Conservation (phyloP, 92 coral and sea anemone species). For the Siderastrea siderea region DNA sequence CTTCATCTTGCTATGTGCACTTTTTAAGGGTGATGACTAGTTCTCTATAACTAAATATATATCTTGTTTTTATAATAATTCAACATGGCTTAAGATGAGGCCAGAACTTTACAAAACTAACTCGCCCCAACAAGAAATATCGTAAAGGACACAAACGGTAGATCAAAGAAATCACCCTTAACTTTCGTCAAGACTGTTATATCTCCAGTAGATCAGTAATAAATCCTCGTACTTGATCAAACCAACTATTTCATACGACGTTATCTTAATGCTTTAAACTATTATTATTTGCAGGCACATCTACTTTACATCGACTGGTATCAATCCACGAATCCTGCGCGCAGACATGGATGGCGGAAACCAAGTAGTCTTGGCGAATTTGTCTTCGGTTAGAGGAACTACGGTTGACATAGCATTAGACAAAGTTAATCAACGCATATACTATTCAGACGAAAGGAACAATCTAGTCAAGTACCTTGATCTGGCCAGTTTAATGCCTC, state of each 20-base stretch:
- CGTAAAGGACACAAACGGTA: too few species aligned
- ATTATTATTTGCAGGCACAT: slow-evolving; percentile 32
- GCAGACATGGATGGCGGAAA: slow-evolving; percentile 73
- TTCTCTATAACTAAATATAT: too few species aligned
- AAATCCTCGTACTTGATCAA: neutral
- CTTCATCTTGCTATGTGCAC: too few species aligned
- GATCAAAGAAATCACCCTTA: too few species aligned
- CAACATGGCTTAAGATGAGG: too few species aligned
- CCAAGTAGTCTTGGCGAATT: slow-evolving; percentile 12
- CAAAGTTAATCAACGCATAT: slow-evolving; percentile 16
- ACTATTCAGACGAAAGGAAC: slow-evolving; percentile 31
- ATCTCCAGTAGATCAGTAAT: too few species aligned
- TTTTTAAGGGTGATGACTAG: too few species aligned
- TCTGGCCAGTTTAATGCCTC: neutral
- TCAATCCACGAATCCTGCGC: slow-evolving; percentile 49
- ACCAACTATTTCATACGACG: neutral
- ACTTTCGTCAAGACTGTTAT: too few species aligned
- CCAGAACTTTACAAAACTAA: too few species aligned
- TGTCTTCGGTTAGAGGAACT: slow-evolving; percentile 34
- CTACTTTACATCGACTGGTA: slow-evolving; percentile 63
- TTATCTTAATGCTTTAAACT: neutral
- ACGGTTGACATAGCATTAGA: slow-evolving; percentile 26
- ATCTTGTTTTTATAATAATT: too few species aligned
- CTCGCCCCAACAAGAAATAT: too few species aligned
- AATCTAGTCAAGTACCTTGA: slow-evolving; percentile 20